Base-by-base conservation (phyloP, 2,113 vertebrate species). In the Suncus etruscus region DNA sequence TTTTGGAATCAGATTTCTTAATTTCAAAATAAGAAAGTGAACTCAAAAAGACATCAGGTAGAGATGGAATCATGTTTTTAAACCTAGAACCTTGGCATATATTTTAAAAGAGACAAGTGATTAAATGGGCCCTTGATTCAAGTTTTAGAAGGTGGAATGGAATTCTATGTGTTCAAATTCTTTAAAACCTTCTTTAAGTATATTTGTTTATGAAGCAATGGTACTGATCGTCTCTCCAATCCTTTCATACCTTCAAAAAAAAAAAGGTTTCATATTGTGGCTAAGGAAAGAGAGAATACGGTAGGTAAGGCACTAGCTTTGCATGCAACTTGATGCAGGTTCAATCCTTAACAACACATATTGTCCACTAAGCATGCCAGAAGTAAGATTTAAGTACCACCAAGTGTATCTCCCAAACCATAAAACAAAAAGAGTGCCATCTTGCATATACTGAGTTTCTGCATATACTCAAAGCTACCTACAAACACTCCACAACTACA, bases 41-140 rank as follows among this genome's bases (percentile, higher is more conserved):
- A 94, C 18, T 65, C 6, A 95, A 85, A 83, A 83, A 54, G 18
- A 54, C 54, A 14, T 54, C 12, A 74, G 15, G 27, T 0, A 79
- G n/a, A 79, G 54, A 5, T n/a, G 24, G 24, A 76, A 76, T 9
- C 24, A 27, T 31, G 8, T 16, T 73, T 74, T 47, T 12, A 77
- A 50, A 48, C 58, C 39, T 9, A 31, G 14, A 69, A 47, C 27
- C 69, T 70, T 77, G n/a, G 0, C 31, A 6, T n/a, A 15, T 32
- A 66, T 54, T 50, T 89, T 12, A 14, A 50, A 65, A 7, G 14
- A 65, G 8, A 1, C 20, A 27, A 78, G 15, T 11, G 25, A 76
- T 27, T 47, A 6, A 22, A 66, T 3, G 70, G 68, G 47, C 5
- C 29, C 65, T 80, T 79, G n/a, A 65, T 31, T 93, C 68, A 77